Base-by-base conservation (phyloP, 2,888 invertebrate species). In the Luffia ferchaultella region DNA sequence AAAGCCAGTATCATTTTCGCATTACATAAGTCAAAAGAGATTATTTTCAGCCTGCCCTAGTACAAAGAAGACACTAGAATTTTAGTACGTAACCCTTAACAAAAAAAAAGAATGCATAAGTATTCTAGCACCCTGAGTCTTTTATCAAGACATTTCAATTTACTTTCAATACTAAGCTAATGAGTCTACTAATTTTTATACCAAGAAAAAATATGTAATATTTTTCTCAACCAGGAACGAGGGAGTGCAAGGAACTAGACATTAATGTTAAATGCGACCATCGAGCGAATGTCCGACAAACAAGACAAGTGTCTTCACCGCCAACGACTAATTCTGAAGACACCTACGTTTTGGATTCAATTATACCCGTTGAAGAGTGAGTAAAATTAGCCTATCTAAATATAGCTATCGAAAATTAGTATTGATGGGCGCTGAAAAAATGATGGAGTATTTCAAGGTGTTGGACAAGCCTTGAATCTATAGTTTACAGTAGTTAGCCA, bases 201-300 rank as follows among this genome's bases (percentile, higher is more conserved):
- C n/a, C n/a, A n/a, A n/a, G n/a, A n/a, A 12, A 30, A 30, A 30
- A 30, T 7, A 30, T 30, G 30, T 12, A 12, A 30, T 30, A 30
- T 3, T 30, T 30, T 7, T 12, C 30, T 7, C 30, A 30, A 12
- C 30, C 12, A 88, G 89, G 89, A 61, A 89, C 89, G 19, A 89
- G 93, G 45, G 95, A 95, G 67, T 97, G 97, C 68, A 94, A 93
- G 65, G 95, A 96, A 64, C 82, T 97, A 49, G 90, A 93, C 62
- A 95, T 97, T 59, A 93, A 95, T 65, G 95, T 97, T 2, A 94
- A 95, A 70, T 97, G 96, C 64, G 95, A 95, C 66, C 95, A 94
- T 64, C 89, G 93, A 57, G 85, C 86, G 9, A 87, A 87, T 51
- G 74, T 77, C 50, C 85, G 92, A 49, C 87, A 87, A 59, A 87